Percentiles rank a stretch among this genome's conserved stretches.
These are phyloP conservation scores for Clarias pachynema DNA, from an alignment of 2,797 vertebrate species.

Conservation along the genomic window DNA sequence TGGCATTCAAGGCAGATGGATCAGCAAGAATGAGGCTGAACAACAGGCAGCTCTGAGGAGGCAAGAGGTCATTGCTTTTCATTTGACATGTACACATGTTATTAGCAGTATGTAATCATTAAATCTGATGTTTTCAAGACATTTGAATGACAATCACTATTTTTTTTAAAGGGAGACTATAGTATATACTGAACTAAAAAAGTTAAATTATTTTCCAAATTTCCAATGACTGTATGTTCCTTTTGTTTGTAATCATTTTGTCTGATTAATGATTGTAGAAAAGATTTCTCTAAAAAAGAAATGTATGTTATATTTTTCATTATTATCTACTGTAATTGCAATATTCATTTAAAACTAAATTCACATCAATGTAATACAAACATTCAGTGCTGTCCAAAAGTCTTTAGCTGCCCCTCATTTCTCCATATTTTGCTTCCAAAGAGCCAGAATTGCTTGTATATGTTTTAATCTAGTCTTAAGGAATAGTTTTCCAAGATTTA, in stretches of 20 bases:
- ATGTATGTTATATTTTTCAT: background rate
- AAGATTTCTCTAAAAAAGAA: background rate
- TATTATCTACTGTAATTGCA: background rate
- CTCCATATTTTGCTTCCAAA: no score
- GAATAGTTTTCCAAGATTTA: no score
- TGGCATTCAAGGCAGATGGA: slow-evolving; percentile 18
- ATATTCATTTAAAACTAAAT: background rate
- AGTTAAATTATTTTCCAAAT: background rate
- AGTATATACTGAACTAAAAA: background rate
- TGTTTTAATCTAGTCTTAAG: no score
- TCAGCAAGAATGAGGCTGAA: slow-evolving; percentile 37
- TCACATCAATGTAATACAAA: background rate
- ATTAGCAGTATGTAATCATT: slow-evolving; percentile 23
- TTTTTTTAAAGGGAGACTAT: background rate
- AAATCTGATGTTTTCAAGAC: background rate
- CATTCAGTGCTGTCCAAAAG: background rate
- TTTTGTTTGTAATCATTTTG: background rate
- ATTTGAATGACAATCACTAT: background rate
- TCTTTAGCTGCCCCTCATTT: no score
- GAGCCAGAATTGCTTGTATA: no score
- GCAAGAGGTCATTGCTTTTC: slow-evolving; percentile 68
- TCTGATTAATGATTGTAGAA: background rate
- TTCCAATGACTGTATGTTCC: background rate
- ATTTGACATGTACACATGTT: slow-evolving; percentile 56
- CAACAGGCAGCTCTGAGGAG: slow-evolving; percentile 40